Conservation (phyloP, 2,888 invertebrate species). For the Chesias legatella region DNA sequence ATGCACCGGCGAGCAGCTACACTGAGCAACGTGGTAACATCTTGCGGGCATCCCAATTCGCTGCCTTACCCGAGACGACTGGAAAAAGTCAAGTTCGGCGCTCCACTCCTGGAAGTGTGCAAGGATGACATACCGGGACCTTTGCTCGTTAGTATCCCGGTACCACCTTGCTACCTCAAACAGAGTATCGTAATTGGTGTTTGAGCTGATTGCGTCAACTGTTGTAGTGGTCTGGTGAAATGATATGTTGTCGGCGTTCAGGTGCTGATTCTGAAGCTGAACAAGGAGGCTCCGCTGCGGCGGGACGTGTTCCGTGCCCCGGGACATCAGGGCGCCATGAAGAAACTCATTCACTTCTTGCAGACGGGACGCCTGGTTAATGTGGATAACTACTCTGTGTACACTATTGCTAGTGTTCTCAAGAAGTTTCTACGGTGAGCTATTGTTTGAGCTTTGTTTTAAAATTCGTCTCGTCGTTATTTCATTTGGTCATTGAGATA, state of each 20-base stretch:
- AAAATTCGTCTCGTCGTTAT: neutral
- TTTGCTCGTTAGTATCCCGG: constrained; percentile 84
- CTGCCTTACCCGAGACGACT: constrained; percentile 90
- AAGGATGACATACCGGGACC: constrained; percentile 97
- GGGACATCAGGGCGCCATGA: constrained; percentile 96
- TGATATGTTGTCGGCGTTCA: constrained; percentile 42
- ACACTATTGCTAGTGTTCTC: constrained; percentile 98
- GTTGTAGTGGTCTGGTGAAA: constrained; percentile 1
- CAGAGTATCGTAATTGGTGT: neutral
- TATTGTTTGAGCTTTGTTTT: constrained; percentile 6
- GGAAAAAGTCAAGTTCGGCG: constrained; percentile 97
- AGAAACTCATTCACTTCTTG: constrained; percentile 94
- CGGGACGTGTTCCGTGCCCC: constrained; percentile 97
- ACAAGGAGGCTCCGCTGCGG: constrained; percentile 95
- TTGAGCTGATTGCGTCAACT: neutral
- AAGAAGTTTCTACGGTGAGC: constrained; percentile 93
- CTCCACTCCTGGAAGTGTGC: constrained; percentile 94
- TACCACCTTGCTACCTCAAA: constrained; percentile 1
- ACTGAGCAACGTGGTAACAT: constrained; percentile 93
- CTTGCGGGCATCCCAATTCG: constrained; percentile 91
- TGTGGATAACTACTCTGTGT: constrained; percentile 97
- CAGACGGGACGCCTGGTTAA: constrained; percentile 94
- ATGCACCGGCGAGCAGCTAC: constrained; percentile 95
- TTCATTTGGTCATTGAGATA: too few relatives aligned
- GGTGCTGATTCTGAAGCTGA: constrained; percentile 94